Percentiles rank a stretch among this genome's conserved stretches.
These are phyloP conservation scores for Cydia pomonella DNA, from an alignment of 1,140 invertebrate species.

Conservation along the genomic window DNA sequence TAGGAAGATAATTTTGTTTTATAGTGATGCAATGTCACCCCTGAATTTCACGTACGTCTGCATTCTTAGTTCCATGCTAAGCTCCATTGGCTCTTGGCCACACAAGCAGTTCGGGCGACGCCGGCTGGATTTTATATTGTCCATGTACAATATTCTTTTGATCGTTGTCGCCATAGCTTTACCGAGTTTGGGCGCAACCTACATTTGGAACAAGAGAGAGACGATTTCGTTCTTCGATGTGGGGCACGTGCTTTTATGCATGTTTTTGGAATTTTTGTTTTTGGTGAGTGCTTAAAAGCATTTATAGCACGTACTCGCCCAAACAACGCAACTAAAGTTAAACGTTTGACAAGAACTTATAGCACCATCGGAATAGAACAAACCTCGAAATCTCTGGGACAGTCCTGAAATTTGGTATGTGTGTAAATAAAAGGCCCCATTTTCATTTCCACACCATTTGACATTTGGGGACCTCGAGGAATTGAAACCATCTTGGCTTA, in stretches of 20 bases:
- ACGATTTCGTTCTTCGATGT: neutral
- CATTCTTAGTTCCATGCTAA: neutral
- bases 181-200: neutral
- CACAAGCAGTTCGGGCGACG: neutral
- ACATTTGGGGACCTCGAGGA: too few relatives aligned
- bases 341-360: too few relatives aligned
- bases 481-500: too few relatives aligned
- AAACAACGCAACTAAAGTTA: too few relatives aligned
- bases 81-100: neutral
- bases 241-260: neutral
- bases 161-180: neutral
- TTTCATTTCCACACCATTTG: too few relatives aligned
- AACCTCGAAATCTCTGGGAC: too few relatives aligned
- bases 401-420: too few relatives aligned
- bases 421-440: too few relatives aligned
- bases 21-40: neutral
- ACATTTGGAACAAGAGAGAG: neutral
- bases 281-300: neutral
- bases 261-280: neutral
- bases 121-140: neutral
- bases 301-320: too few relatives aligned
- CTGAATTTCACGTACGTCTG: neutral
- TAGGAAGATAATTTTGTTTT: neutral
- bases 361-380: too few relatives aligned
- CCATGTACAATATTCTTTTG: neutral